Evolutionary conservation across 1,140 invertebrate genomes (phyloP), one percentile per base, ranked within the genome.

Genomic region (Lanistes nyassanus): DNA sequence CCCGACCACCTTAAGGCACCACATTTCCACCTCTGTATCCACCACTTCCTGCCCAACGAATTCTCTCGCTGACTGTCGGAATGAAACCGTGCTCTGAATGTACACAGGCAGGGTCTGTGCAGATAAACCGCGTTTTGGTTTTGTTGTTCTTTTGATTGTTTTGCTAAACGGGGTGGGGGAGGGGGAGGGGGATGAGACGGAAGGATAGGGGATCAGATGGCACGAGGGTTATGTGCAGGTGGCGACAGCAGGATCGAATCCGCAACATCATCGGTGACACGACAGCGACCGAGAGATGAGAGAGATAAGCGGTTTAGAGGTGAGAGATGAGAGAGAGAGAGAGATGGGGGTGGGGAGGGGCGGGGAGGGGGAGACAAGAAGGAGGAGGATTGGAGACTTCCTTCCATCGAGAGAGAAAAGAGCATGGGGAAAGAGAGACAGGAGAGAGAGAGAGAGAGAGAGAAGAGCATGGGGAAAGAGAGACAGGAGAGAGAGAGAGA

Each of bases 391-490:
- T 34, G 65, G 26, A 16, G n/a, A n/a, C n/a, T n/a, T n/a, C n/a
- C n/a, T n/a, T n/a, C n/a, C n/a, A n/a, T 11, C 11, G 23, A 60
- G n/a, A 5, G 23, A 60, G 58, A 60, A 31, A 60, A 23, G 23
- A 60, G 58, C 11, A 34, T 0, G 58, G 1, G 3, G 11, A 4
- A 34, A 34, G 58, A 16, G 9, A 9, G 53, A 55, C 13, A 13
- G 53, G 37, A 36, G 53, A 55, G 53, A 16, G 53, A 55, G 53
- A 55, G 53, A 55, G 53, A 55, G 29, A 36, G 65, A 67, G n/a
- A 11, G 29, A 26, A 67, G 65, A 34, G 65, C 13, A 36, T 19
- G n/a, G 34, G 37, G 37, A 42, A 42, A 47, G 29, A 68, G 37
- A 37, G 34, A 42, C 16, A 31, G 67, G 13, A 29, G 16, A 23